Base-by-base conservation (phyloP, 2,113 vertebrate genomes). In the Zapornia atra region DNA sequence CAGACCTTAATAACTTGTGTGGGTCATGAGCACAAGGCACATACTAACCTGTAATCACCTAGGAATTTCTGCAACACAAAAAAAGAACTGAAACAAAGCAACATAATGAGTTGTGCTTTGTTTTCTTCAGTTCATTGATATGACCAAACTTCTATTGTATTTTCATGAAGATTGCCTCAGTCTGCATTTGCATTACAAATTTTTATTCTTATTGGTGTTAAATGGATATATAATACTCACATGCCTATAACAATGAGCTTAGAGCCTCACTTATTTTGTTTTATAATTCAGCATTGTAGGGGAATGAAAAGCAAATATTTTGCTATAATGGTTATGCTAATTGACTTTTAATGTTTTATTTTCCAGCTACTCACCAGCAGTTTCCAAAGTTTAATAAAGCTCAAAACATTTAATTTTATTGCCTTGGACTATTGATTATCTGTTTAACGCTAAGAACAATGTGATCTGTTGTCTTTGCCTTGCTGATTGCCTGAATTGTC, bases 361-460 rank as follows among this genome's bases (percentile, higher is more conserved):
- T 97, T 86, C 48, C 84, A 94, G 81, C 85, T 97, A 87, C 68
- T 98, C 81, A 82, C 86, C 54, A 95, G 73, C 70, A 94, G 80
- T 94, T 97, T 97, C 95, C 60, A 24, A 98, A 97, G 96, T 98
- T 98, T 98, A 98, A 98, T 98, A 98, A 98, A 97, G 89, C 96
- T 97, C 92, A 97, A 96, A 97, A 95, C 96, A 97, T 97, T 98
- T 98, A 97, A 97, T 98, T 98, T 98, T 97, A 98, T 97, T 98
- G 95, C 96, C 88, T 97, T 83, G 77, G 92, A 94, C 91, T 98
- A 98, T 98, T 97, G 98, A 98, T 98, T 98, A 98, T 93, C 96
- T 97, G 88, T 84, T 98, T 97, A 97, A 95, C 88, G 92, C 89
- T 72, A 85, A 97, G 88, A 98, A 95, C 83, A 94, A 70, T 94